Base-by-base conservation (phyloP, 92 coral and sea anemone genomes). In the Porites divaricata region DNA sequence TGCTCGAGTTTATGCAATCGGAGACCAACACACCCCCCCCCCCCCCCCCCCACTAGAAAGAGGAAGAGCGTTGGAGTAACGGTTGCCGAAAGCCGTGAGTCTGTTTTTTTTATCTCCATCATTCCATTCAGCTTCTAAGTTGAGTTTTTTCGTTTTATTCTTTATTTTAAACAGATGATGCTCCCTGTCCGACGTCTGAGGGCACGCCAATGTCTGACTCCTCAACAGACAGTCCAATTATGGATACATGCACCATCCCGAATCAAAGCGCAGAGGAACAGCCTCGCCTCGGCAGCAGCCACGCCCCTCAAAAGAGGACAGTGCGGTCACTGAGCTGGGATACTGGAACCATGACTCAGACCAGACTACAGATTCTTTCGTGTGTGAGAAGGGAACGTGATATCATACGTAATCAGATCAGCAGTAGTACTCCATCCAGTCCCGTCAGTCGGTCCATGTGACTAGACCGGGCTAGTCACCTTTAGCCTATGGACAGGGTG, bases 331-430 rank as follows among this genome's bases (percentile, higher is more conserved):
- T 28, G 54, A 75, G 83, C 24, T 53, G 68, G 83, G 74, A 84
- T 28, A 57, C 74, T 2, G 75, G 83, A 20, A n/a, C 81, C 87
- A 75, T 84, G 88, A 84, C 88, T 7, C 67, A 76, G 28, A 76
- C 74, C 13, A 75, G 88, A 61, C 75, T 84, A 20, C 81, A 68
- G 75, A 84, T 84, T 15, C 82, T 84, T 22, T 84, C 88, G 9
- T 75, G 81, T 41, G 81, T 84, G 1, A 26, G 88, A 14, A 84
- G 68, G 28, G 88, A 67, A 24, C 88, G 88, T 3, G 88, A 84
- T 13, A 84, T 57, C 68, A 75, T 84, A 15, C 81, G 74, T 9
- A 74, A 51, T 23, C 82, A 82, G 72, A 73, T 82, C 35, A 61
- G 78, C 70, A 59, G 19, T 15, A 82, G 86, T n/a, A 14, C 59